Conservation (phyloP, 2,888 invertebrate species). For the Ischnus inquisitorius region DNA sequence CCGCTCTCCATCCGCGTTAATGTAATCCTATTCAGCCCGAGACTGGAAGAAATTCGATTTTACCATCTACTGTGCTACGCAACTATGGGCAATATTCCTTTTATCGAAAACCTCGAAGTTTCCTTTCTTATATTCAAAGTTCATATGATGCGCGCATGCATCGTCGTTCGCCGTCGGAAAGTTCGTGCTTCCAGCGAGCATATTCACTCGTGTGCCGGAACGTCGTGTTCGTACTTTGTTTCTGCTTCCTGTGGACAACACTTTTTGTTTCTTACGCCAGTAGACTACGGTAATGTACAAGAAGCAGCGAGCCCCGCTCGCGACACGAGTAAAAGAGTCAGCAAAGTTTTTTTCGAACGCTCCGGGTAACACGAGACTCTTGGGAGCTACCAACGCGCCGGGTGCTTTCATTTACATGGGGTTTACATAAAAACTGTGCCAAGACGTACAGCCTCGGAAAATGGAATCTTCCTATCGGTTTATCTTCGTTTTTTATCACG, state of each 20-base stretch:
- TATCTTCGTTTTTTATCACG: not conserved
- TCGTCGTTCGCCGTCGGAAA: not conserved
- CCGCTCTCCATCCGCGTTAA: not conserved
- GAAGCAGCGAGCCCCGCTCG: not conserved
- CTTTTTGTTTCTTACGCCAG: not conserved
- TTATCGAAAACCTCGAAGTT: constrained; percentile 12
- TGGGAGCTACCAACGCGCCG: constrained; percentile 50
- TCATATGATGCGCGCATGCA: not conserved
- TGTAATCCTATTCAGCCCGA: constrained; percentile 4
- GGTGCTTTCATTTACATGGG: constrained; percentile 26
- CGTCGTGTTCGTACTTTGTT: constrained; percentile 31
- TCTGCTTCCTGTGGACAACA: not conserved
- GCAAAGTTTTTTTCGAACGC: constrained; percentile 52
- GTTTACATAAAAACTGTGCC: constrained; percentile 6
- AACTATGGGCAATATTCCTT: constrained; percentile 20
- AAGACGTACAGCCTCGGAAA: not conserved
- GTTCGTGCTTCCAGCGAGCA: constrained; percentile 14
- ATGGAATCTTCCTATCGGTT: not conserved
- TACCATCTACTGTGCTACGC: not conserved
- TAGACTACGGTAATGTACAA: not conserved
- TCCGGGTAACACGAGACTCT: constrained; percentile 43
- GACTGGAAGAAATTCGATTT: not conserved
- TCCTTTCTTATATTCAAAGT: constrained; percentile 19
- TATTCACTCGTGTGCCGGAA: constrained; percentile 22
- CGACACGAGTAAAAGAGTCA: not conserved